These are phyloP conservation scores for Eledona agricola DNA, from an alignment of 2,888 invertebrate genomes.

Conservation along the genomic window DNA sequence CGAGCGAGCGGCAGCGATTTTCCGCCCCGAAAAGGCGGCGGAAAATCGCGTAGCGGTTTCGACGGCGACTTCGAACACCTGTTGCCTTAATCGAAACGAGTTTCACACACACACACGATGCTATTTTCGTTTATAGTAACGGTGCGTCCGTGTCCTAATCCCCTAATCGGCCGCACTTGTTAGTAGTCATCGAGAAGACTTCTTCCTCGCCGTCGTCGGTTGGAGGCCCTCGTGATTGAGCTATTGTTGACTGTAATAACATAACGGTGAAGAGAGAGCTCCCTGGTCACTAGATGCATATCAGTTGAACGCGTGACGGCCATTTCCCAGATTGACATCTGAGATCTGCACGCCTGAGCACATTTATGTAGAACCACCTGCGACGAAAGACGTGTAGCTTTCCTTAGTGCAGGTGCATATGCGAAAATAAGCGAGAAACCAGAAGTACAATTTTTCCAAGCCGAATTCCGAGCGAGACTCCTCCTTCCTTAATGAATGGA, in stretches of 20 bases:
- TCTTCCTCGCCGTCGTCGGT: constrained; percentile 7
- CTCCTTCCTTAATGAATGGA: constrained; percentile 14
- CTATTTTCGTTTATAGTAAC: constrained; percentile 23
- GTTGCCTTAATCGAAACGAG: constrained; percentile 17
- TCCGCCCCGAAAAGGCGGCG: not conserved
- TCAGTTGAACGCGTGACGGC: constrained; percentile 43
- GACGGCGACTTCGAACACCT: constrained; percentile 6
- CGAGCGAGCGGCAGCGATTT: no score
- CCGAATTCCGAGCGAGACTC: not conserved
- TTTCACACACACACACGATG: constrained; percentile 19
- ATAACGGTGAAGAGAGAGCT: constrained; percentile 44
- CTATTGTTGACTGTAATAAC: constrained; percentile 46
- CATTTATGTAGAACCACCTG: constrained; percentile 23
- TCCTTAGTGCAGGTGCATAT: constrained; percentile 19
- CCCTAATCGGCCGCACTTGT: constrained; percentile 21
- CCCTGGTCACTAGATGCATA: constrained; percentile 44
- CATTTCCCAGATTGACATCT: constrained; percentile 45
- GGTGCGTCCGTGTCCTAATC: constrained; percentile 24
- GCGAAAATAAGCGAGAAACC: no score
- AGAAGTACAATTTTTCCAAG: no score
- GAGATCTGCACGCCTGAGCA: constrained; percentile 32
- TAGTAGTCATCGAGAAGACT: constrained; percentile 13
- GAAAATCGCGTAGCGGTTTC: constrained; percentile 8
- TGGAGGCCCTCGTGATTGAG: constrained; percentile 41
- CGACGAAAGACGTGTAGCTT: constrained; percentile 6